phyloP scores from a whole-genome alignment of 2,113 vertebrate species.

The Mystacornis crossleyi region DNA sequence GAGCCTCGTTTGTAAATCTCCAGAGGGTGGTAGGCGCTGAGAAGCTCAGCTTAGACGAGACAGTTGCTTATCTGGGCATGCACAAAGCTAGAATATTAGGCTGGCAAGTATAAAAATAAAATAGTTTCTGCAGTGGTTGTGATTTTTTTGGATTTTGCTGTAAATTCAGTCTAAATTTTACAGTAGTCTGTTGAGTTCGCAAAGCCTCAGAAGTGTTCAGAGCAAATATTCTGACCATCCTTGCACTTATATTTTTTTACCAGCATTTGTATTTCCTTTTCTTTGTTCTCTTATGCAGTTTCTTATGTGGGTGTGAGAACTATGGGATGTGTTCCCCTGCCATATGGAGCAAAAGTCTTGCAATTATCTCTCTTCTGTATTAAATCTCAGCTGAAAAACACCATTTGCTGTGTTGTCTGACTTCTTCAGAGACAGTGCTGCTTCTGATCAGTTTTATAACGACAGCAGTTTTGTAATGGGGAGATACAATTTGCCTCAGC shows the following conservation, averaged over 20 bases:
- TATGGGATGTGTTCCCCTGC: background rate
- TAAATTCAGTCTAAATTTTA: background rate
- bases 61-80: background rate
- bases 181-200: background rate
- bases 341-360: slow-evolving; percentile 6
- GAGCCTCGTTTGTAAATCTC: background rate
- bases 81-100: background rate
- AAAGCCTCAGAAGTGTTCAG: background rate
- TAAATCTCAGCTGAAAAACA: background rate
- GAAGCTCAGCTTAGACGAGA: background rate
- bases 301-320: background rate
- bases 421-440: background rate
- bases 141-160: background rate
- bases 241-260: background rate
- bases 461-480: background rate
- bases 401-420: background rate
- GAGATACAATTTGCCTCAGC: background rate
- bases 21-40: background rate
- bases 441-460: background rate
- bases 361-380: background rate
- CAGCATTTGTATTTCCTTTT: background rate
- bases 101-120: slow-evolving; percentile 19
- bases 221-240: background rate
- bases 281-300: background rate
- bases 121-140: background rate